Base-by-base conservation (phyloP, 92 coral and sea anemone species). In the Porites cylindrica region DNA sequence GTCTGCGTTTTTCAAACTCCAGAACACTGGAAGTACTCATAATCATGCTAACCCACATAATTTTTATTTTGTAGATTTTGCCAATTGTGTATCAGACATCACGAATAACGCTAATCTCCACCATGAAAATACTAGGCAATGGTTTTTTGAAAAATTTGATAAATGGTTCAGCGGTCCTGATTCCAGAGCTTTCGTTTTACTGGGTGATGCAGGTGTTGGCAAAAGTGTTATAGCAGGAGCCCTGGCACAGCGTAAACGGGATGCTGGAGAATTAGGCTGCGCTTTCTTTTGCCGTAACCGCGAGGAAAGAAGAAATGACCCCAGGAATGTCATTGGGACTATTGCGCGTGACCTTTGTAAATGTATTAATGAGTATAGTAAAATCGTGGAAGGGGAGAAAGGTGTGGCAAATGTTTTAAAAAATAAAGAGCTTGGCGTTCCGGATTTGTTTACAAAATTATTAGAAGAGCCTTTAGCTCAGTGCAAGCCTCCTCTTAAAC, bases 171-270 rank as follows among this genome's bases (percentile, higher is more conserved):
- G 52, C 67, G 64, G 76, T 38, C 87, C 76, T 66, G 81, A 86
- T 14, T 86, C 91, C 56, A 58, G 93, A 66, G 91, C 91, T 13
- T 91, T 75, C 20, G 85, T 91, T 9, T 85, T 91, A 52, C 66
- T 86, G 60, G 93, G 93, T 24, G 90, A 90, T 81, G 84, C 93
- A 65, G 93, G 83, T 67, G 77, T 90, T 12, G 93, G 93, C 10
- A 90, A 90, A 60, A 85, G 85, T 80, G 93, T 90, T 2, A 38
- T 86, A 64, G 93, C 93, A 24, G 93, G 81, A 43, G 93, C 75
- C 66, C 61, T 90, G 52, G 86, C 90, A 6, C 52, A 90, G 76
- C 68, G 77, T 16, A 53, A 50, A 82, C 17, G n/a, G 66, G 53
- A 4, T 1, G 23, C 24, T 51, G 63, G 78, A 19, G 62, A 51